These are phyloP conservation scores for Bombus huntii DNA, from an alignment of 1,140 invertebrate species.

Conservation along the genomic window DNA sequence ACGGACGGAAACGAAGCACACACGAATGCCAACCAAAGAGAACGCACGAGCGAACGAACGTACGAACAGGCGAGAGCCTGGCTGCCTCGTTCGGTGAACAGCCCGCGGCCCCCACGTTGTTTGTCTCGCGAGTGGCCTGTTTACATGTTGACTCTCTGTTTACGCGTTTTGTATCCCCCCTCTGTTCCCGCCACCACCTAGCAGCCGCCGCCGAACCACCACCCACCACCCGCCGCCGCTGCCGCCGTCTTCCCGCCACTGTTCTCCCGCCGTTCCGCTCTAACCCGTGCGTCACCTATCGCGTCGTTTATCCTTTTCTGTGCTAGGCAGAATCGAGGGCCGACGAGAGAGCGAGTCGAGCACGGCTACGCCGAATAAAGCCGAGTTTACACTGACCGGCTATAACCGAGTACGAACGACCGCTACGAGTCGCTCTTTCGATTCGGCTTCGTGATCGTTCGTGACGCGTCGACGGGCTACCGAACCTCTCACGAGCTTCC, in stretches of 20 bases:
- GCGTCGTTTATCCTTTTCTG: constrained; percentile 50
- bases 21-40: constrained; percentile 46
- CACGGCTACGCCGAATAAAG: constrained; percentile 61
- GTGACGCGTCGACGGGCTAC: background rate
- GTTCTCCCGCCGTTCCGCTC: constrained; percentile 24
- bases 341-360: background rate
- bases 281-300: constrained; percentile 26
- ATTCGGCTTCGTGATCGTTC: constrained; percentile 20
- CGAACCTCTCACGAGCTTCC: background rate
- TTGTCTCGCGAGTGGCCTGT: constrained; percentile 83
- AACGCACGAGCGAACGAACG: constrained; percentile 57
- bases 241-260: constrained; percentile 53
- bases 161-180: constrained; percentile 78
- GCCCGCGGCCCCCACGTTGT: constrained; percentile 82
- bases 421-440: background rate
- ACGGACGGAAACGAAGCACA: constrained; percentile 51
- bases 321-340: constrained; percentile 1
- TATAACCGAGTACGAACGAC: background rate
- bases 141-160: constrained; percentile 84
- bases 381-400: constrained; percentile 55
- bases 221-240: constrained; percentile 51
- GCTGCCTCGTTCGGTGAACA: constrained; percentile 74
- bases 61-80: constrained; percentile 60
- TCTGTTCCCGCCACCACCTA: constrained; percentile 40
- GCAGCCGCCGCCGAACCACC: constrained; percentile 17